phyloP scores from a whole-genome alignment of 2,888 invertebrate species.

The Scaeva pyrastri region DNA sequence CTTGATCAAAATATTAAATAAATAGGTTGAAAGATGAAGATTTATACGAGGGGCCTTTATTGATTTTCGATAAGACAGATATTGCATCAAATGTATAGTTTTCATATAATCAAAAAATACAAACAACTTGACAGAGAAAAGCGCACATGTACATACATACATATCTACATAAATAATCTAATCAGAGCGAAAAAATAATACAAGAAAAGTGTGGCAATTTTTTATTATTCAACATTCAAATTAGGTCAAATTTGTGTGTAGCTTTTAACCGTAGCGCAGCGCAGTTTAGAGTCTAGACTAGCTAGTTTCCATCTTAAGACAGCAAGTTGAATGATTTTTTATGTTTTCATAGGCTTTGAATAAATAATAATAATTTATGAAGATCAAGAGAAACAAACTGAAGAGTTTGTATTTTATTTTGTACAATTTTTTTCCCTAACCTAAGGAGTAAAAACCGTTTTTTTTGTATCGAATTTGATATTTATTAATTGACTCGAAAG shows the following conservation, averaged over 20 bases:
- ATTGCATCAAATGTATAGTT: too few species aligned
- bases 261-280: neutral
- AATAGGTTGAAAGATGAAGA: too few species aligned
- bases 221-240: conserved; percentile 25
- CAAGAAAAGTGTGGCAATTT: conserved; percentile 20
- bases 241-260: conserved; percentile 10
- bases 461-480: too few species aligned
- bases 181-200: conserved; percentile 20
- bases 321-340: neutral
- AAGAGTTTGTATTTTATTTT: neutral
- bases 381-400: conserved; percentile 12
- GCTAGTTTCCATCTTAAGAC: neutral
- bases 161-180: too few species aligned
- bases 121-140: neutral
- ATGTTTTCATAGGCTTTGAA: neutral
- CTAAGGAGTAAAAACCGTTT: too few species aligned
- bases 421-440: neutral
- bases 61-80: too few species aligned
- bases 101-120: neutral
- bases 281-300: conserved; percentile 25
- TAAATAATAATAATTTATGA: conserved; percentile 6
- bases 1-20: too few species aligned
- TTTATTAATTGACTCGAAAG: too few species aligned
- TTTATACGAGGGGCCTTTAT: too few species aligned
- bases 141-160: neutral